Base-by-base conservation (phyloP, 2,113 vertebrate species). In the Melanerpes aurifrons region DNA sequence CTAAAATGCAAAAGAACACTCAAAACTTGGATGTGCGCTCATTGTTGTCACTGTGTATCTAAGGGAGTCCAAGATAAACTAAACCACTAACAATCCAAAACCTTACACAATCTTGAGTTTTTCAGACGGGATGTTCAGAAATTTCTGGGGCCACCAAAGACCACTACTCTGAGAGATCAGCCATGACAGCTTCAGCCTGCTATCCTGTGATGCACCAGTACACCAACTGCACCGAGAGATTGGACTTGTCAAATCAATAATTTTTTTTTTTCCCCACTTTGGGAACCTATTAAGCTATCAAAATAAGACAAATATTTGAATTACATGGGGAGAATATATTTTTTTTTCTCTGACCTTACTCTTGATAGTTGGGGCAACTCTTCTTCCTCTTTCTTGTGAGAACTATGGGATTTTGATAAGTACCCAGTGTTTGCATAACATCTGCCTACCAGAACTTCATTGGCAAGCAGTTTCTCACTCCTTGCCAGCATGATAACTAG, bases 11-110 rank as follows among this genome's bases (percentile, higher is more conserved):
- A 82, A 37, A 53, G 35, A 47, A 73, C 66, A 13, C 32, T 67
- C n/a, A 40, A 21, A 78, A 61, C 24, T 47, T 68, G 54, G 31
- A 81, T 0, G 0, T 7, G 6, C 0, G 0, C 3, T 80, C 13
- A 31, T 4, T 91, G 59, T 35, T 74, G 43, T 58, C 58, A 78
- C 32, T 43, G 4, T 20, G 10, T 12, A 66, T 16, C 14, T 32
- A 89, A 57, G 17, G 16, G 63, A 54, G 15, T 20, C 37, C 56
- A 87, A 73, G 74, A 68, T 15, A 68, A 90, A 84, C 9, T 24
- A 82, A 16, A 12, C 15, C 12, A 87, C 69, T 31, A 28, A 15
- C 78, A 77, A 48, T n/a, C 14, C 9, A 35, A 78, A 61, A 63
- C 40, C n/a, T 48, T 69, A 69, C 32, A 66, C 6, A 63, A 53